Conservation (phyloP, 1,140 invertebrate genomes). For the Drosophila trapezifrons region DNA sequence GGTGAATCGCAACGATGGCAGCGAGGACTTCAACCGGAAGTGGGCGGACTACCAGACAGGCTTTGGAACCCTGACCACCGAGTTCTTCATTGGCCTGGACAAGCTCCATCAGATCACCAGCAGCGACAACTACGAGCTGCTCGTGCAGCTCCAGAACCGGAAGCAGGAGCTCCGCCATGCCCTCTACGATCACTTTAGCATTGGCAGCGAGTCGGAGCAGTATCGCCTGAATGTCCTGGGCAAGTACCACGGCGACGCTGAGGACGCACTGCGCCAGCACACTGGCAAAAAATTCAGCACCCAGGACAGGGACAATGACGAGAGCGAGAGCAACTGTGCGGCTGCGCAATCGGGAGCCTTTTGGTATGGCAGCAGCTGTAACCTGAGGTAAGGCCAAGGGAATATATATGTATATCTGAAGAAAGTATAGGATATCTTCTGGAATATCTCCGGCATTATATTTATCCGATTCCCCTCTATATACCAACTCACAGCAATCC, state of each 20-base stretch:
- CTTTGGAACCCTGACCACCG: slow-evolving; percentile 41
- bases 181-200: slow-evolving; percentile 66
- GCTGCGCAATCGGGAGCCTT: slow-evolving; percentile 59
- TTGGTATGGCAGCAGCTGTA: slow-evolving; percentile 65
- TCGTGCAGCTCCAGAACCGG: slow-evolving; percentile 59
- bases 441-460: too few species aligned
- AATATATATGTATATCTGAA: too few species aligned
- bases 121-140: slow-evolving; percentile 62
- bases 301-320: slow-evolving; percentile 59
- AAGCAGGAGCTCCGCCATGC: slow-evolving; percentile 60
- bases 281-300: slow-evolving; percentile 69
- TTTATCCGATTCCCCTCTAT: too few species aligned
- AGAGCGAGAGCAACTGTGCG: slow-evolving; percentile 63
- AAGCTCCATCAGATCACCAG: slow-evolving; percentile 60
- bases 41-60: slow-evolving; percentile 71
- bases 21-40: slow-evolving; percentile 58
- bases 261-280: slow-evolving; percentile 63
- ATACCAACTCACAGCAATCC: slow-evolving; percentile 46
- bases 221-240: slow-evolving; percentile 66
- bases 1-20: slow-evolving; percentile 56
- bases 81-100: slow-evolving; percentile 71
- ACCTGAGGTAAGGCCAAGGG: slow-evolving; percentile 27
- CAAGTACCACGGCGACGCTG: slow-evolving; percentile 55
- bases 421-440: too few species aligned
- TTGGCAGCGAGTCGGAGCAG: slow-evolving; percentile 64